Conservation (phyloP, 2,797 vertebrate species). For the Sciurus vulgaris region DNA sequence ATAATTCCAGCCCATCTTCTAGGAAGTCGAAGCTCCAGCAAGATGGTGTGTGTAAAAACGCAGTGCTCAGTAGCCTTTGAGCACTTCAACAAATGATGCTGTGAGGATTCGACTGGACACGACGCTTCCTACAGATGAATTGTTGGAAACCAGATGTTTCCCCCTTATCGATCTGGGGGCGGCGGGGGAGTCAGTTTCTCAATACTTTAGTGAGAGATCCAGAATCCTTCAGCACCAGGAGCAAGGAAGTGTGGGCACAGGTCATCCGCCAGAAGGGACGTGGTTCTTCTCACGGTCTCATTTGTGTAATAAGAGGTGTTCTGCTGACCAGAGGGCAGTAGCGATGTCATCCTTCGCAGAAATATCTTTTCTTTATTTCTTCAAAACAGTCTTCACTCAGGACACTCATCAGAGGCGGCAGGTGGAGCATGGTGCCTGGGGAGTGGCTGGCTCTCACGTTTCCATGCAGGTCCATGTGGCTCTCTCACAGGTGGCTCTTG, state of each 20-base stretch:
- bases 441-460: background rate
- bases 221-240: background rate
- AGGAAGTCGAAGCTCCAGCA: background rate
- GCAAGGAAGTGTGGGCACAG: background rate
- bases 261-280: background rate
- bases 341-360: background rate
- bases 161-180: background rate
- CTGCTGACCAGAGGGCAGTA: background rate
- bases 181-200: background rate
- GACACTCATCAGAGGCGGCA: background rate
- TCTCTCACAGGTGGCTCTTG: background rate
- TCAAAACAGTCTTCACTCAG: background rate
- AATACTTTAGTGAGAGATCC: background rate
- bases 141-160: background rate
- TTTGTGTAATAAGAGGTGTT: background rate
- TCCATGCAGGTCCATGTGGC: background rate
- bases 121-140: background rate
- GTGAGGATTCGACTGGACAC: background rate
- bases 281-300: background rate
- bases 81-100: background rate
- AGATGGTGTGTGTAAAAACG: background rate
- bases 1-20: background rate
- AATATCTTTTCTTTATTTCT: background rate
- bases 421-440: accelerated
- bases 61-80: background rate